Evolutionary conservation across 2,797 vertebrate genomes (phyloP), one percentile per base, ranked within the genome.

Genomic region (Labeo calbasu): DNA sequence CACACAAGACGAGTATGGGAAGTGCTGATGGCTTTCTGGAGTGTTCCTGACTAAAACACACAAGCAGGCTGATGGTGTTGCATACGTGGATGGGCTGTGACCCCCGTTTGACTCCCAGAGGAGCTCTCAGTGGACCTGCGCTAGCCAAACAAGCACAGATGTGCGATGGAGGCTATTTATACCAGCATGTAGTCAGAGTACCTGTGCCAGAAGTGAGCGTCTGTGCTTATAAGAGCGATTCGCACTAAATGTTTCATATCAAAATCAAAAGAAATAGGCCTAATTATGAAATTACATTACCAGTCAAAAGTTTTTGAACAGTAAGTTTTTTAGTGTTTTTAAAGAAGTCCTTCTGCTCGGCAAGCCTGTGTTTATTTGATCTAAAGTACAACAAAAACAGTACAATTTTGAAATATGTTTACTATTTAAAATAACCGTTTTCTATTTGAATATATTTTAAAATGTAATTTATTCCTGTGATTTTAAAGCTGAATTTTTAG

Each of bases 121-220:
- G 79, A 57, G 79, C 68, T 83, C 81, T 57, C 11, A n/a, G 76
- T 13, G 73, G 53, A 19, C 19, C 55, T 15, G 25, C 57, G 13
- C 15, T 46, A n/a, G 59, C 53, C 66, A 82, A 81, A 86, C 59
- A 55, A 77, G 61, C 46, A 36, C 75, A 81, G 82, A 80, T 77
- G 80, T 83, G 78, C 32, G 6, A 25, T 50, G 1, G 10, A 40
- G 61, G 59, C 28, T 77, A 17, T 86, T 82, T 69, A 65, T 81
- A 81, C 50, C 81, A n/a, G 40, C 71, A 7, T 69, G 51, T 68
- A 21, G 32, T 72, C 43, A 36, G 4, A 83, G 50, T 32, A 82
- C 61, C 73, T 78, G 81, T 21, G 36, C 19, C 48, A 43, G 15
- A 50, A 55, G 63, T 43, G 2, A 59, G 57, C 5, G 12, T 19